Evolutionary conservation across 2,888 invertebrate genomes (phyloP).

Genomic region (Apamea crenata): DNA sequence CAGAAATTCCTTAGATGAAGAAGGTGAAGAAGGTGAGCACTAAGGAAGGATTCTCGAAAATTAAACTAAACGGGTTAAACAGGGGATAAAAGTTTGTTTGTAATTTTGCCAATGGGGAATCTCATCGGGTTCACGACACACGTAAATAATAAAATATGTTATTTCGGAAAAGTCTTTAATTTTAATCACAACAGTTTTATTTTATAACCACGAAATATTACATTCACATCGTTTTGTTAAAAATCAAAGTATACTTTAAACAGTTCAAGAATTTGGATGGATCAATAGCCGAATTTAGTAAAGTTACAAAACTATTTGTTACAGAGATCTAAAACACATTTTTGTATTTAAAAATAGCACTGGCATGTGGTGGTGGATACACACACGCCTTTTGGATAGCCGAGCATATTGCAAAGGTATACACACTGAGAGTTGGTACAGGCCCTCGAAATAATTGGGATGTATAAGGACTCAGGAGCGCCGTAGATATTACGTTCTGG

Average conservation of each 20-base stretch:
- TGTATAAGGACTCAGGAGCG: neutral
- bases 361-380: slow-evolving; percentile 33
- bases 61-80: too few relatives aligned
- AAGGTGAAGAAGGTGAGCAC: too few relatives aligned
- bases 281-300: neutral
- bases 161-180: neutral
- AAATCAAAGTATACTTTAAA: neutral
- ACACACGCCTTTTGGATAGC: slow-evolving; percentile 47
- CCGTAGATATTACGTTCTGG: slow-evolving; percentile 22
- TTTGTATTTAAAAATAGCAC: slow-evolving; percentile 36
- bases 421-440: slow-evolving; percentile 39
- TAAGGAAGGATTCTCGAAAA: too few relatives aligned
- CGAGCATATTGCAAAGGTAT: slow-evolving; percentile 36
- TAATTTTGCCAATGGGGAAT: too few relatives aligned
- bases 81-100: too few relatives aligned
- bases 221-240: neutral
- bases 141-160: neutral
- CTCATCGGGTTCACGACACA: neutral
- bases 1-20: too few relatives aligned
- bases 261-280: neutral
- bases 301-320: neutral
- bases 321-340: too few relatives aligned
- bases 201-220: neutral
- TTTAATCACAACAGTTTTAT: neutral
- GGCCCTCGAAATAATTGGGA: slow-evolving; percentile 25